Evolutionary conservation across 2,888 invertebrate species (phyloP).

Genomic region (Rhyacophila evoluta): DNA sequence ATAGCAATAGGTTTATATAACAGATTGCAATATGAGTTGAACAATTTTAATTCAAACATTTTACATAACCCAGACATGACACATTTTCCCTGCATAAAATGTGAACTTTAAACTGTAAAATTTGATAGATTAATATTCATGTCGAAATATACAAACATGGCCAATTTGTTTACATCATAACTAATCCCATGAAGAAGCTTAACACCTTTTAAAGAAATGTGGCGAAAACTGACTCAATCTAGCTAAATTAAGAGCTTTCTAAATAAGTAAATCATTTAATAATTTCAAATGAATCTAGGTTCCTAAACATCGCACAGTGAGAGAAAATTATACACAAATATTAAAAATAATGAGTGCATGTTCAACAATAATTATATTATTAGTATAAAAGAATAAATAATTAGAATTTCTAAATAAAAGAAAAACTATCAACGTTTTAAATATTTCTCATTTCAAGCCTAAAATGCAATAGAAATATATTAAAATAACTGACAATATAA

Average conservation of each 20-base stretch:
- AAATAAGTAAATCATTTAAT: too few relatives aligned
- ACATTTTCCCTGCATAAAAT: slow-evolving; percentile 18
- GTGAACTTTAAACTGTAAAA: not conserved
- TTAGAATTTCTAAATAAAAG: not conserved
- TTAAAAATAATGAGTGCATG: too few relatives aligned
- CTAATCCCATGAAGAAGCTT: too few relatives aligned
- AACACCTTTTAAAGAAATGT: too few relatives aligned
- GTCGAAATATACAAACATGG: not conserved
- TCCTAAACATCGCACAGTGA: too few relatives aligned
- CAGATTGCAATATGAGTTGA: slow-evolving; percentile 11
- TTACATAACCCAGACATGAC: slow-evolving; percentile 15
- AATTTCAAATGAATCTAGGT: too few relatives aligned
- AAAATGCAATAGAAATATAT: not conserved
- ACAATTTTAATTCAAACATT: not conserved
- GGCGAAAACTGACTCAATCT: too few relatives aligned
- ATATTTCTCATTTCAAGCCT: not conserved
- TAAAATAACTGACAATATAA: not conserved
- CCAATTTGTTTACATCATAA: too few relatives aligned
- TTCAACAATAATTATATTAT: not conserved
- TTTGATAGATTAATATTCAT: not conserved
- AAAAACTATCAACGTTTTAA: not conserved
- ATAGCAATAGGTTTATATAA: slow-evolving; percentile 20
- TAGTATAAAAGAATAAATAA: slow-evolving; percentile 10
- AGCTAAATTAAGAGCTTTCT: too few relatives aligned
- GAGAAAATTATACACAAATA: too few relatives aligned